Conservation (phyloP, 2,113 vertebrate species). For the Bubalus kerabau region DNA sequence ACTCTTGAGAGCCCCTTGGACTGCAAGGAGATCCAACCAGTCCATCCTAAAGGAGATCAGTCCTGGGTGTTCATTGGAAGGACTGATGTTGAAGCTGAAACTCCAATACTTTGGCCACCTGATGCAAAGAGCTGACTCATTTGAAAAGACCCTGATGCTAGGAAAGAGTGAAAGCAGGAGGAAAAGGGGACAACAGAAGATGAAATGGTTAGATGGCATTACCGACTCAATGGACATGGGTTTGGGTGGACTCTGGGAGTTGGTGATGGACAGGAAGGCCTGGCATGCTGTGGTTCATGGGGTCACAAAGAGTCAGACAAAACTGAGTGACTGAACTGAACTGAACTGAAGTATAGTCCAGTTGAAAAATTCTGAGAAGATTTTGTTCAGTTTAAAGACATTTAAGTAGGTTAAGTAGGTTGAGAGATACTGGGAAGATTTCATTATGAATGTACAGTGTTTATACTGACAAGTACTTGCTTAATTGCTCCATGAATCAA, state of each 20-base stretch:
- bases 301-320: accelerated
- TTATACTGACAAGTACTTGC: not conserved
- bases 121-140: not conserved
- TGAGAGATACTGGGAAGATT: not conserved
- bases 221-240: accelerated
- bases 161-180: not conserved
- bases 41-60: not conserved
- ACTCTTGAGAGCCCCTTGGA: not conserved
- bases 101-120: not conserved
- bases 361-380: not conserved
- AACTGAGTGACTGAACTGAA: not conserved
- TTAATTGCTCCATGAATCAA: not conserved
- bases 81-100: not conserved
- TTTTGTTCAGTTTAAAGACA: not conserved
- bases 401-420: not conserved
- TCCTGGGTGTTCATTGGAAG: not conserved
- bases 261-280: not conserved
- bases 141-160: not conserved
- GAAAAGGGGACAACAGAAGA: not conserved
- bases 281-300: not conserved
- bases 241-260: not conserved
- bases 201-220: not conserved
- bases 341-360: not conserved
- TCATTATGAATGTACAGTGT: not conserved
- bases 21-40: not conserved